A percentile compares a stretch with the other conserved stretches of the same genome.
These are phyloP conservation scores for Corythucha ciliata DNA, from an alignment of 2,888 invertebrate genomes.

Conservation along the genomic window DNA sequence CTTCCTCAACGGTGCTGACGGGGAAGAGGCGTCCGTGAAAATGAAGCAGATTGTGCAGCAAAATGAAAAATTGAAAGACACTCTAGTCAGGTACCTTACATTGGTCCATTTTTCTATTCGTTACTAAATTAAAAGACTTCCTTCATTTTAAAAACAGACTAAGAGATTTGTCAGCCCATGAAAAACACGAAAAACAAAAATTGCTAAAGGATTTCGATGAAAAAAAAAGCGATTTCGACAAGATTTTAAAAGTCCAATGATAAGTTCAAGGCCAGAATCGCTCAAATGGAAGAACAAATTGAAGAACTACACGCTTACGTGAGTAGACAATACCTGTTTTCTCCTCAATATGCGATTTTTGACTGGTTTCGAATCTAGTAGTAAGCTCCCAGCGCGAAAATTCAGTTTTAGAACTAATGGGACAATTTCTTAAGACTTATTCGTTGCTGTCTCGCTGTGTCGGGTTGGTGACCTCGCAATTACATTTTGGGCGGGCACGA, in stretches of 20 bases:
- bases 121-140: too few relatives aligned
- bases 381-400: too few relatives aligned
- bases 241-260: constrained; percentile 78
- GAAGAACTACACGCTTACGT: constrained; percentile 87
- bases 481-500: too few relatives aligned
- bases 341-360: too few relatives aligned
- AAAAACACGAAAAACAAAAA: constrained; percentile 87
- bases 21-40: constrained; percentile 54
- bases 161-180: constrained; percentile 86
- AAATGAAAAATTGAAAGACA: constrained; percentile 83
- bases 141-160: too few relatives aligned
- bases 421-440: too few relatives aligned
- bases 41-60: constrained; percentile 91
- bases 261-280: constrained; percentile 68
- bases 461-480: too few relatives aligned
- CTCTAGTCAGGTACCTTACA: constrained; percentile 60
- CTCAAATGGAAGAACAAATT: constrained; percentile 78
- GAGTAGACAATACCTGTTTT: too few relatives aligned
- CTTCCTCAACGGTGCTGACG: constrained; percentile 42
- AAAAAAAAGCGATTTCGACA: constrained; percentile 74
- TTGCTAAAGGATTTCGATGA: constrained; percentile 84
- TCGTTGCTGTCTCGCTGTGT: too few relatives aligned
- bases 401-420: too few relatives aligned
- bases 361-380: too few relatives aligned
- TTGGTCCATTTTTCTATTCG: not conserved